A percentile compares a stretch with the other conserved stretches of the same genome.
These are phyloP conservation scores for Poecile atricapillus DNA, from an alignment of 2,113 vertebrate species.

Conservation along the genomic window DNA sequence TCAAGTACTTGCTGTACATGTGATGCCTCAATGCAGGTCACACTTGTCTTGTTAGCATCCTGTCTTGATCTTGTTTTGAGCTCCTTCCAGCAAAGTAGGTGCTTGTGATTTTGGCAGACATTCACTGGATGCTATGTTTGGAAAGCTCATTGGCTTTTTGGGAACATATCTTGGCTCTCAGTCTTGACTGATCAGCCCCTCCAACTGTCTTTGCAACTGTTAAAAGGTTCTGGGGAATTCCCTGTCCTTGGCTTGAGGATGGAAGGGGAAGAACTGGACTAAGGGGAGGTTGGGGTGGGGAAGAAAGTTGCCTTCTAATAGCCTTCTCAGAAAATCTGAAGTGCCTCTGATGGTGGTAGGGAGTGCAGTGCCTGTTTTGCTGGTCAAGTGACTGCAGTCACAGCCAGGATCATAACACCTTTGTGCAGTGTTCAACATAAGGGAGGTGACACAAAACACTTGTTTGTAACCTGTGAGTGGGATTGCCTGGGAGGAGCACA, in stretches of 20 bases:
- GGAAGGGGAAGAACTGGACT: not conserved
- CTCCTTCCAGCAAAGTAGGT: not conserved
- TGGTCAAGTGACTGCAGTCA: not conserved
- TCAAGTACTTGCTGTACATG: not conserved
- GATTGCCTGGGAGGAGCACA: not conserved
- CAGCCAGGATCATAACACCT: not conserved
- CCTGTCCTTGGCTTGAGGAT: not conserved
- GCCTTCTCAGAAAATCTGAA: not conserved
- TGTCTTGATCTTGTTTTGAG: slow-evolving; percentile 16
- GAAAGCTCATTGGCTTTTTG: not conserved
- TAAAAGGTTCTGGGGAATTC: not conserved
- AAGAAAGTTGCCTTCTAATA: not conserved
- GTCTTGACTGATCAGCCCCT: not conserved
- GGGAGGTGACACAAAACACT: not conserved
- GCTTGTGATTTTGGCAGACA: not conserved
- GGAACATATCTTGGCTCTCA: not conserved
- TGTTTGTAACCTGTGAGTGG: not conserved
- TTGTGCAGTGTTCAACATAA: accelerated
- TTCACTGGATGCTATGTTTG: not conserved
- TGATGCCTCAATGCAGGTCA: not conserved
- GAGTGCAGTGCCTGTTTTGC: not conserved
- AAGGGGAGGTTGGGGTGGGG: not conserved
- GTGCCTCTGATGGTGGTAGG: not conserved
- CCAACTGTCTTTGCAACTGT: not conserved
- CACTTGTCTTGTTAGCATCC: slow-evolving; percentile 3